Conservation (phyloP, 2,888 invertebrate genomes). For the Drosophila macrospina region DNA sequence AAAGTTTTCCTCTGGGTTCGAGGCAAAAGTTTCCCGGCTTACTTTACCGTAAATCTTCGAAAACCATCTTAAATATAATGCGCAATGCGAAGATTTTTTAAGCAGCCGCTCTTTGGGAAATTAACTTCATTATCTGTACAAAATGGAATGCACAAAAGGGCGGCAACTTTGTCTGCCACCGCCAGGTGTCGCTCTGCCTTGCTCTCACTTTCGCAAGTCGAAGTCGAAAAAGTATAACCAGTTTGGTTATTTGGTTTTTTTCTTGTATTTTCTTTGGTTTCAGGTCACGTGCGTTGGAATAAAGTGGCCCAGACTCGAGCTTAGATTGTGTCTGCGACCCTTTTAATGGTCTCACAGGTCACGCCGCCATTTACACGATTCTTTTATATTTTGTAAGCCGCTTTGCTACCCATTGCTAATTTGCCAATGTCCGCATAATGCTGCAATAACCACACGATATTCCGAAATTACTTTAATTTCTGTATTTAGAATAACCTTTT, state of each 20-base stretch:
- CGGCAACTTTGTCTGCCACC: slow-evolving; percentile 9
- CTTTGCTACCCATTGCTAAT: slow-evolving; percentile 60
- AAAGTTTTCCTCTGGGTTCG: slow-evolving; percentile 54
- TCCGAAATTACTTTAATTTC: background rate
- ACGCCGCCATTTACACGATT: slow-evolving; percentile 67
- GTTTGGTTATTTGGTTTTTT: background rate
- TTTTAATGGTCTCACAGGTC: slow-evolving; percentile 73
- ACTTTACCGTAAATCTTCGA: slow-evolving; percentile 56
- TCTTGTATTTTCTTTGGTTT: slow-evolving; percentile 47
- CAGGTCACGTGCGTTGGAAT: slow-evolving; percentile 67
- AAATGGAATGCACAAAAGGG: slow-evolving; percentile 56
- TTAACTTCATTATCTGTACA: slow-evolving; percentile 71
- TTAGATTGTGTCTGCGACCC: slow-evolving; percentile 63
- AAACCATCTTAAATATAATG: slow-evolving; percentile 59
- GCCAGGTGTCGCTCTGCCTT: slow-evolving; percentile 28
- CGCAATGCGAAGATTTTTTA: slow-evolving; percentile 51
- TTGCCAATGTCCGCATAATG: slow-evolving; percentile 41
- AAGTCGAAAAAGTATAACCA: background rate
- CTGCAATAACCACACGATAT: background rate
- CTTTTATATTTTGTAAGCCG: slow-evolving; percentile 50
- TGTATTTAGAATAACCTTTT: too few species aligned
- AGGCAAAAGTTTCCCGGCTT: slow-evolving; percentile 45
- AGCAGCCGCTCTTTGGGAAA: slow-evolving; percentile 54
- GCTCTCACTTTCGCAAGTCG: slow-evolving; percentile 32
- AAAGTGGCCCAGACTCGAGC: slow-evolving; percentile 53